Evolutionary conservation across 2,888 invertebrate genomes (phyloP), one percentile per base, ranked within the genome.

Genomic region (Antheraea assamensis): DNA sequence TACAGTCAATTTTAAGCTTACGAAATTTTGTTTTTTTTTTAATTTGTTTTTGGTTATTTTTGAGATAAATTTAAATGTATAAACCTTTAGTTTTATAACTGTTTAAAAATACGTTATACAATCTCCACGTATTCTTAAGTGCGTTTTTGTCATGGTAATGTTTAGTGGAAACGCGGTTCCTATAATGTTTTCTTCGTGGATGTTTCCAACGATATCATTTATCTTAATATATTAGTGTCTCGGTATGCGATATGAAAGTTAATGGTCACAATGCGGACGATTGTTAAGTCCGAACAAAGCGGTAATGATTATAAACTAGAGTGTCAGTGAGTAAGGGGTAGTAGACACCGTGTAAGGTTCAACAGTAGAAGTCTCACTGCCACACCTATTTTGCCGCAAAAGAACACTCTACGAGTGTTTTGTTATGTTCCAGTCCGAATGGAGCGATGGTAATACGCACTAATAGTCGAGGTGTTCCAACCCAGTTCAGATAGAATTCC

Each of bases 191-290:
- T 30, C 24, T 64, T 30, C 58, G 27, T 64, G 27, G 30, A 64
- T 64, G 15, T 30, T 30, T 10, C 30, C 13, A 30, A 64, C 17
- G 30, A 19, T 64, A 64, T 64, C 61, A 64, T 64, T 64, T 30
- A 30, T 64, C 61, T 64, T 27, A 64, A 64, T 64, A 64, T 64
- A 61, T 61, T 61, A 64, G 61, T 64, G 27, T 64, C 61, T 64
- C 30, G 27, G 30, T 30, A 30, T 64, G 27, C 61, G 27, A 64
- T 64, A 64, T 64, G 61, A 64, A 58, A 58, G 58, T 58, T 58
- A 58, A 64, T 30, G 30, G 61, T 64, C 30, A 64, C 61, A 64
- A 17, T 64, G 17, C 30, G 30, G 27, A 30, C 5, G 17, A 64
- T 19, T 64, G 61, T 64, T 64, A 27, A 27, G 61, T 17, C 17